Conservation (phyloP, 2,113 vertebrate genomes). For the Raphicerus campestris region DNA sequence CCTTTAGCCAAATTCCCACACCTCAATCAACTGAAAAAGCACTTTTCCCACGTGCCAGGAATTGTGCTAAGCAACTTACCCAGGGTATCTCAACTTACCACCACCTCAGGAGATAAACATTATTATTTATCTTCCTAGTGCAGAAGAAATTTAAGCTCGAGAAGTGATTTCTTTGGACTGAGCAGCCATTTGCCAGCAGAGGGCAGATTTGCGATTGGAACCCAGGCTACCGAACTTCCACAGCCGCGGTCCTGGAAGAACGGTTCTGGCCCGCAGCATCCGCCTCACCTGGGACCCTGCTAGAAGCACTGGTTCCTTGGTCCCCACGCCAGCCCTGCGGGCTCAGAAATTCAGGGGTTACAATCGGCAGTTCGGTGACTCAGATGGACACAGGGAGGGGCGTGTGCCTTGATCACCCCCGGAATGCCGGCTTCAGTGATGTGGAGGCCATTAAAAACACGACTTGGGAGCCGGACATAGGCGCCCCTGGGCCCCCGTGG, state of each 20-base stretch:
- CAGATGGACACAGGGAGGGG: neutral
- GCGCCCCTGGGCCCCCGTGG: neutral
- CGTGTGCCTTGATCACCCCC: neutral
- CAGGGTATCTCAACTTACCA: neutral
- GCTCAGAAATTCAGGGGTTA: neutral
- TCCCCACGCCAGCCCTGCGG: neutral
- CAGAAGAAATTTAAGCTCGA: neutral
- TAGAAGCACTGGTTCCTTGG: neutral
- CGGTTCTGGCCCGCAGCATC: neutral
- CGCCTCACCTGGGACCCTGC: neutral
- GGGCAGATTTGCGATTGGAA: neutral
- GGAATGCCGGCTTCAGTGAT: neutral
- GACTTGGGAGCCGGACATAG: neutral
- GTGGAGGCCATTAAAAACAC: neutral
- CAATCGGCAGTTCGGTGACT: neutral
- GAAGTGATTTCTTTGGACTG: neutral
- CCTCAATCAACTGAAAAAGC: neutral
- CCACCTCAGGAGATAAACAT: neutral
- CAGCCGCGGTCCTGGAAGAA: neutral
- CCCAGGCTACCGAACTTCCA: neutral
- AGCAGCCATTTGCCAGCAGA: neutral
- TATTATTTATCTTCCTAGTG: neutral
- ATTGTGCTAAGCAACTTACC: neutral
- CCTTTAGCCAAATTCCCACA: neutral
- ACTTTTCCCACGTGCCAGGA: neutral